Percentiles rank a stretch among this genome's conserved stretches.
phyloP scores from a whole-genome alignment of 1,140 invertebrate genomes.

The Scaptomyza montana region DNA sequence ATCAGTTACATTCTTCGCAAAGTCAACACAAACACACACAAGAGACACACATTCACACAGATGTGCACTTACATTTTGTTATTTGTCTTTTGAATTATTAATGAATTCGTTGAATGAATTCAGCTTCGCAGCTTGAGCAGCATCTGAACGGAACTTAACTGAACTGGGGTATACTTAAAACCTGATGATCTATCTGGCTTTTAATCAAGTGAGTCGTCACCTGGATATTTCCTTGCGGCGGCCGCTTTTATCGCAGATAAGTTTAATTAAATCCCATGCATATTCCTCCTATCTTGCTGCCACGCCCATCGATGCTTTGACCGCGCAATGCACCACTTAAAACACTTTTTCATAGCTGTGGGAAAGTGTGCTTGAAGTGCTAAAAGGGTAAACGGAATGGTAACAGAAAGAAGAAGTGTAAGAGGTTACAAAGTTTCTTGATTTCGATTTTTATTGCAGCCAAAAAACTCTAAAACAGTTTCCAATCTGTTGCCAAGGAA shows the following conservation, averaged over 20 bases:
- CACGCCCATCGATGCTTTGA: slow-evolving; percentile 23
- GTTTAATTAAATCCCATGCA: slow-evolving; percentile 70
- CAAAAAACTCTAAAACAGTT: slow-evolving; percentile 38
- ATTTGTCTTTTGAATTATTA: slow-evolving; percentile 70
- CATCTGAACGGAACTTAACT: background rate
- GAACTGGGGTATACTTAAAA: slow-evolving; percentile 13
- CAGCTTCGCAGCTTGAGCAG: background rate
- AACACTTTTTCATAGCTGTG: slow-evolving; percentile 41
- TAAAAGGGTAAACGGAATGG: background rate
- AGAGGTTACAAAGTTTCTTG: slow-evolving; percentile 62
- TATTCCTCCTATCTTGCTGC: slow-evolving; percentile 32
- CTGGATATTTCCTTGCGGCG: slow-evolving; percentile 1
- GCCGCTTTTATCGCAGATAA: slow-evolving; percentile 52
- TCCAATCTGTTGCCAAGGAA: slow-evolving; percentile 27
- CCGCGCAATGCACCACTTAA: slow-evolving; percentile 49
- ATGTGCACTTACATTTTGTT: slow-evolving; percentile 41
- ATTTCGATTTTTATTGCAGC: slow-evolving; percentile 77
- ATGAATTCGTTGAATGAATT: slow-evolving; percentile 56
- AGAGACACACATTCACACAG: slow-evolving; percentile 14
- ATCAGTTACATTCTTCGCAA: slow-evolving; percentile 63
- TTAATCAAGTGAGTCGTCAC: slow-evolving; percentile 58
- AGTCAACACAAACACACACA: slow-evolving; percentile 47
- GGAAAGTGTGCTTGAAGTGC: slow-evolving; percentile 4
- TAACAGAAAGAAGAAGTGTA: slow-evolving; percentile 8
- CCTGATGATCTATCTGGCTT: slow-evolving; percentile 54